Conservation (phyloP, 1,140 invertebrate genomes). For the Subanguina moxae region DNA sequence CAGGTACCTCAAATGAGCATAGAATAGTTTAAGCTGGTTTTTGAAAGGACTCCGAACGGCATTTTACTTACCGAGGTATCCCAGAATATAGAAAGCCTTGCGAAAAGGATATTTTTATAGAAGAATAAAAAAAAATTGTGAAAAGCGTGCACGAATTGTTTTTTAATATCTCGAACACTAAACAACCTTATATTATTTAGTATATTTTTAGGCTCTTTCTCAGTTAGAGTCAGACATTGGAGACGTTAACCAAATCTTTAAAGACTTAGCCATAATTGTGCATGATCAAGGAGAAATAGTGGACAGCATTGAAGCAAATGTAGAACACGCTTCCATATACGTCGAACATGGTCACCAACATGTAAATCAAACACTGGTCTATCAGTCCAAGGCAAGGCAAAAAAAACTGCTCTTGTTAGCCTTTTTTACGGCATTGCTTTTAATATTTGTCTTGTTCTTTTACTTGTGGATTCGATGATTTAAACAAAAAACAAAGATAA, state of each 20-base stretch:
- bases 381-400: slow-evolving; percentile 51
- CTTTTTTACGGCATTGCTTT: slow-evolving; percentile 1
- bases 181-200: neutral
- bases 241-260: slow-evolving; percentile 96
- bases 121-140: no score
- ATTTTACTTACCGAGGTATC: no score
- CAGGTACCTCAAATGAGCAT: slow-evolving; percentile 67
- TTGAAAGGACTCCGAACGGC: no score
- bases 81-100: no score
- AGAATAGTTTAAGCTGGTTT: no score
- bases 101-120: no score
- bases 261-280: slow-evolving; percentile 88
- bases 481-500: no score
- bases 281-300: slow-evolving; percentile 94
- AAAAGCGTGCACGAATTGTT: no score
- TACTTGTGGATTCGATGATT: slow-evolving; percentile 14
- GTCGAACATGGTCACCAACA: slow-evolving; percentile 48
- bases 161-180: no score
- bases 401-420: slow-evolving; percentile 47
- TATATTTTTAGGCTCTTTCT: slow-evolving; percentile 58
- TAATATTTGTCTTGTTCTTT: slow-evolving; percentile 16
- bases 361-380: slow-evolving; percentile 53
- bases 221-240: slow-evolving; percentile 77
- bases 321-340: slow-evolving; percentile 67
- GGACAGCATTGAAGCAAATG: slow-evolving; percentile 86